Conservation (phyloP, 2,113 vertebrate genomes). For the Glaucidium brasilianum region DNA sequence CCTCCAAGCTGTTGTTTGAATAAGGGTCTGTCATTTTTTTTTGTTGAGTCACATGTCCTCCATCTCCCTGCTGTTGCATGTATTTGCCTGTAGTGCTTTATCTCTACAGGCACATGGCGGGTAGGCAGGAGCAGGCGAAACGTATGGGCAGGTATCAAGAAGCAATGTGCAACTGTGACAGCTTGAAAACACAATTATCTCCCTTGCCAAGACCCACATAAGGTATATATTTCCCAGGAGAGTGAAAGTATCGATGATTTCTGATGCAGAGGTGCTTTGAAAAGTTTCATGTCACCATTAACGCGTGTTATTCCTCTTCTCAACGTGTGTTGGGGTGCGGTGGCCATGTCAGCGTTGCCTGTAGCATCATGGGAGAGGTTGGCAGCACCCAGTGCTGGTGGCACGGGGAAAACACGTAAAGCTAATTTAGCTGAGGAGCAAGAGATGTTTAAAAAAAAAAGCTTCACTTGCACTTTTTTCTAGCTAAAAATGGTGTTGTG, state of each 20-base stretch:
- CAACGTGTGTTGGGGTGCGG: accelerated
- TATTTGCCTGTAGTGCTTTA: background rate
- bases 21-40: background rate
- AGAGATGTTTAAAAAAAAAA: background rate
- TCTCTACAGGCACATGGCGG: background rate
- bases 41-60: background rate
- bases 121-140: background rate
- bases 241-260: background rate
- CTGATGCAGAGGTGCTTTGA: accelerated
- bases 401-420: accelerated
- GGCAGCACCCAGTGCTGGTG: background rate
- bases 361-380: background rate
- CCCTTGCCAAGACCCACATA: background rate
- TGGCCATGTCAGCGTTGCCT: background rate
- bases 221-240: slow-evolving; percentile 22
- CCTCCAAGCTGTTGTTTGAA: background rate
- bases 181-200: background rate
- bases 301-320: accelerated
- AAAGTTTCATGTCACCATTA: accelerated
- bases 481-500: background rate
- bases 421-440: background rate
- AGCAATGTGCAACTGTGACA: background rate
- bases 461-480: background rate
- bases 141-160: background rate
- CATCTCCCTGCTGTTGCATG: background rate